A percentile compares a stretch with the other conserved stretches of the same genome.
Evolutionary conservation across 1,140 invertebrate species (phyloP).

Genomic region (Leptinotarsa defecta): DNA sequence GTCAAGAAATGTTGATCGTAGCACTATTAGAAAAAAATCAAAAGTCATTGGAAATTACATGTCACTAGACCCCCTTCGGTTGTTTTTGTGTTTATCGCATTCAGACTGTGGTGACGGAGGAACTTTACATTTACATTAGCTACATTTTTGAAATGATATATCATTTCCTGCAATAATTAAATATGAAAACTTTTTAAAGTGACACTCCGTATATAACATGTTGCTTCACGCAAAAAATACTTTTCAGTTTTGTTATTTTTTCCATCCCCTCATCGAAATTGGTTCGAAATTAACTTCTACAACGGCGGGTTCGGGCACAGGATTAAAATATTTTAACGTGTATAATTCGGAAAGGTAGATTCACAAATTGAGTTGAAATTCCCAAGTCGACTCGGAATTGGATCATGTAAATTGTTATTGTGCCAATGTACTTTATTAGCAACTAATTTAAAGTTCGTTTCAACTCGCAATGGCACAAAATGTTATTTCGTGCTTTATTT

Average conservation of each 20-base stretch:
- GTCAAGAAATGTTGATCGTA: no score
- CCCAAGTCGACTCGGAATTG: conserved; percentile 18
- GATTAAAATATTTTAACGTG: conserved; percentile 20
- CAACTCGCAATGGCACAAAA: conserved; percentile 11
- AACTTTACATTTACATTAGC: no score
- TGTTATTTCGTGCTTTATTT: neutral
- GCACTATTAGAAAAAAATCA: no score
- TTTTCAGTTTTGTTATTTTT: neutral
- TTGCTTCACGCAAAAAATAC: no score
- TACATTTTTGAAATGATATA: no score
- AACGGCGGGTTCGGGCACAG: neutral
- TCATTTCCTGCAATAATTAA: no score
- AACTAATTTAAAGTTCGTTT: conserved; percentile 26
- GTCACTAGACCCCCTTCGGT: no score
- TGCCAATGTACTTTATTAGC: conserved; percentile 24
- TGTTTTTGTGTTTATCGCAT: no score
- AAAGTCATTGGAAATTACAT: no score
- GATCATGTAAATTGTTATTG: conserved; percentile 29
- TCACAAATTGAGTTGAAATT: conserved; percentile 22
- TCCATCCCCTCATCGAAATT: neutral
- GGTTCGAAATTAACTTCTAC: neutral
- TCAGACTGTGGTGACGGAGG: no score
- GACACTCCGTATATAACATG: no score
- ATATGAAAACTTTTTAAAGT: no score
- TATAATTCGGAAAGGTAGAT: conserved; percentile 15